These are phyloP conservation scores for Aphyosemion australe DNA, from an alignment of 2,113 vertebrate genomes.

Conservation along the genomic window DNA sequence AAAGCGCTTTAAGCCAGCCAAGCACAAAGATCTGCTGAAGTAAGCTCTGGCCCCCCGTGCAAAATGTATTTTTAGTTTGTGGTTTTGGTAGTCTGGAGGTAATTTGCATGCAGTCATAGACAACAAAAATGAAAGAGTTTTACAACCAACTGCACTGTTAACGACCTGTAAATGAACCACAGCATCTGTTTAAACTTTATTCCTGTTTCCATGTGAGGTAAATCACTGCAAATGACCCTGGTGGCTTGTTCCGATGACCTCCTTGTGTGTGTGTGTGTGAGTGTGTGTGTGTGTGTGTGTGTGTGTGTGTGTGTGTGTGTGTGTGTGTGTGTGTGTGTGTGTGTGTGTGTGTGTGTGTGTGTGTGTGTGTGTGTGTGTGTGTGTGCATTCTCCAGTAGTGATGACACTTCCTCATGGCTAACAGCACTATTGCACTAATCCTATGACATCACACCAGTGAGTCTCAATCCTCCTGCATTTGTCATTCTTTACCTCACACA, in stretches of 20 bases:
- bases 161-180: conserved; percentile 44
- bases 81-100: conserved; percentile 23
- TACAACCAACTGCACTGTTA: conserved; percentile 37
- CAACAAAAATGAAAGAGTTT: conserved; percentile 24
- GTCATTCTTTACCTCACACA: conserved; percentile 48
- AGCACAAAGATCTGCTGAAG: conserved; percentile 42
- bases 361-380: neutral
- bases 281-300: no score
- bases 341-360: conserved; percentile 7
- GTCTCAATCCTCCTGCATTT: conserved; percentile 49
- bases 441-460: conserved; percentile 42
- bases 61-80: conserved; percentile 20
- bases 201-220: conserved; percentile 27
- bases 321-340: no score
- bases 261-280: neutral
- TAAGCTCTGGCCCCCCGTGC: conserved; percentile 1
- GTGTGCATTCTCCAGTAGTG: neutral
- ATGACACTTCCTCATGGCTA: conserved; percentile 18
- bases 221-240: conserved; percentile 27
- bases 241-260: conserved; percentile 25
- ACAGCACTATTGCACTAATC: conserved; percentile 9
- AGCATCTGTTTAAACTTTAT: conserved; percentile 50
- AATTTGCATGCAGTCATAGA: conserved; percentile 13
- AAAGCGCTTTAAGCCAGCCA: conserved; percentile 19
- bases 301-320: no score